Evolutionary conservation across 1,140 invertebrate genomes (phyloP).

Genomic region (Trichoplusia ni): DNA sequence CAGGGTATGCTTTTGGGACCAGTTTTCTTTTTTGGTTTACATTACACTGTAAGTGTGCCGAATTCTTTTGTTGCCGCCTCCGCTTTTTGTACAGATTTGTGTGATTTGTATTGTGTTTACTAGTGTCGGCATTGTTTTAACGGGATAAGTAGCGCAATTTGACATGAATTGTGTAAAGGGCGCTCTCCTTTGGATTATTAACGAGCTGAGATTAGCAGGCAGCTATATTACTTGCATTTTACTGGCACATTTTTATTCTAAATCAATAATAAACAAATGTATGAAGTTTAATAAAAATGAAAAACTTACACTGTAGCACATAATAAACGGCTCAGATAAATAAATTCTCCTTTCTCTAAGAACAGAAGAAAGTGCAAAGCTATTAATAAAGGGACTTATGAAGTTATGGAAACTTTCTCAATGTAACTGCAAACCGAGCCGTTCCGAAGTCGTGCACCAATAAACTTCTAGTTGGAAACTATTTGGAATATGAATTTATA

Average conservation of each 20-base stretch:
- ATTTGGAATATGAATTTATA: slow-evolving; percentile 75
- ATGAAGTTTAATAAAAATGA: background rate
- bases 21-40: slow-evolving; percentile 79
- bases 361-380: slow-evolving; percentile 49
- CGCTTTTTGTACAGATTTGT: slow-evolving; percentile 66
- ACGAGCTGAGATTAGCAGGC: too few relatives aligned
- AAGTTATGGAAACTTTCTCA: slow-evolving; percentile 72
- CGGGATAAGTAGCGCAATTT: slow-evolving; percentile 18
- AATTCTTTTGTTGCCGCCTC: slow-evolving; percentile 72
- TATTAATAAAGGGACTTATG: slow-evolving; percentile 74
- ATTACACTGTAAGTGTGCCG: slow-evolving; percentile 77
- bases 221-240: too few relatives aligned
- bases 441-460: slow-evolving; percentile 70
- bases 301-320: background rate
- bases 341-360: slow-evolving; percentile 22
- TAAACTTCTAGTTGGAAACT: slow-evolving; percentile 73
- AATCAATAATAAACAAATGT: background rate
- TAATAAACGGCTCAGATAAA: slow-evolving; percentile 8
- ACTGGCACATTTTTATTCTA: too few relatives aligned
- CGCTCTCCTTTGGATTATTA: too few relatives aligned
- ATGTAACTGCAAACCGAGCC: slow-evolving; percentile 56
- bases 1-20: slow-evolving; percentile 76
- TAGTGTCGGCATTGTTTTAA: slow-evolving; percentile 34
- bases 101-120: slow-evolving; percentile 58
- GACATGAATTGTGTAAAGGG: slow-evolving; percentile 11